These are phyloP conservation scores for Anaspis maculata DNA, from an alignment of 2,888 invertebrate genomes.

Conservation along the genomic window DNA sequence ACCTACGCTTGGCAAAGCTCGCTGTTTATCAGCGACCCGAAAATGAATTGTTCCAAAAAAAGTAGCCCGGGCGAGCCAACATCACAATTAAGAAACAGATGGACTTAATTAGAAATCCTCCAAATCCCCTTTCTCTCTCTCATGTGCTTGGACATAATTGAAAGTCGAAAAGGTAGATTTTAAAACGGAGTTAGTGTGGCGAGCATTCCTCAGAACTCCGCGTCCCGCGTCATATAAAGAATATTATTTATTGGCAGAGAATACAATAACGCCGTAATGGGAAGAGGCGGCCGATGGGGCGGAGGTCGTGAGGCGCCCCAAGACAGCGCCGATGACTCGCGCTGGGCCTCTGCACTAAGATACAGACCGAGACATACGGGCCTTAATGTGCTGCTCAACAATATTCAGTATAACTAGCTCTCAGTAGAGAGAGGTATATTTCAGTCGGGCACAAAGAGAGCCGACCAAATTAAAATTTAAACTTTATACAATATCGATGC, in stretches of 20 bases:
- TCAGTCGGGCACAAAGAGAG: slow-evolving; percentile 31
- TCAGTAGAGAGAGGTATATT: slow-evolving; percentile 27
- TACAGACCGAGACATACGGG: slow-evolving; percentile 29
- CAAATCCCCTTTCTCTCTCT: too few relatives aligned
- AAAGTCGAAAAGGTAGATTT: slow-evolving; percentile 31
- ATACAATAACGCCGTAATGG: slow-evolving; percentile 42
- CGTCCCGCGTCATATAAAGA: slow-evolving; percentile 39
- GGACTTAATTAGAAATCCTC: slow-evolving; percentile 37
- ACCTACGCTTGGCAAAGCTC: too few relatives aligned
- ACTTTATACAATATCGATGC: slow-evolving; percentile 30
- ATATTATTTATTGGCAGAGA: slow-evolving; percentile 42
- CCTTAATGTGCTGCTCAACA: slow-evolving; percentile 32
- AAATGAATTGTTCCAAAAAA: too few relatives aligned
- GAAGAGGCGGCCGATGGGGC: slow-evolving; percentile 26
- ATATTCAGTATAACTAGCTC: slow-evolving; percentile 35
- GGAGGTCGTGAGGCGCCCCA: slow-evolving; percentile 3
- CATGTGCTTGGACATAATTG: too few relatives aligned
- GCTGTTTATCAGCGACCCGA: too few relatives aligned
- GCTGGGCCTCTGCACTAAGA: slow-evolving; percentile 27
- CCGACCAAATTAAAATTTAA: slow-evolving; percentile 37
- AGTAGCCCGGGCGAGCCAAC: too few relatives aligned
- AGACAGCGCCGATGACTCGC: slow-evolving; percentile 4
- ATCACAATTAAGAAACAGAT: slow-evolving; percentile 35
- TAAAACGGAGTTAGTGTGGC: slow-evolving; percentile 21
- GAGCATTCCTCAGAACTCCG: slow-evolving; percentile 22